Conservation (phyloP, 64 coral and sea anemone genomes). For the Hydrozoanthus tunicans region DNA sequence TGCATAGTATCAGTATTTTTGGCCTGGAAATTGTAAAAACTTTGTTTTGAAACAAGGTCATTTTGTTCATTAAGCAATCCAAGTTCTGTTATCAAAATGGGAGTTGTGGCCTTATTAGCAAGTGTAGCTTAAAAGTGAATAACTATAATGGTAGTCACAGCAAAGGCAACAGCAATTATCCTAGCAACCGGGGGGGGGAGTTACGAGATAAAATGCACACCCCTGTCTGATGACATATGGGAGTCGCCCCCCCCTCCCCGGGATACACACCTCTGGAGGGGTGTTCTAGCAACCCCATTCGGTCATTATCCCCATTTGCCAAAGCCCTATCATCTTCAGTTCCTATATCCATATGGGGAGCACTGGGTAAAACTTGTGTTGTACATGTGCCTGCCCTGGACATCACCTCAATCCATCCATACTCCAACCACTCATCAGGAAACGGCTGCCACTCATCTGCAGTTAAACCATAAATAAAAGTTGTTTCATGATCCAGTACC, state of each 20-base stretch:
- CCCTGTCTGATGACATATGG: neutral
- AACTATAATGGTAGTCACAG: too few species aligned
- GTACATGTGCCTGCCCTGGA: slow-evolving; percentile 3
- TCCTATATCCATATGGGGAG: neutral
- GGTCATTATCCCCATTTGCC: slow-evolving; percentile 55
- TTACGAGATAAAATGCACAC: too few species aligned
- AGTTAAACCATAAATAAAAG: neutral
- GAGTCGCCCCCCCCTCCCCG: neutral
- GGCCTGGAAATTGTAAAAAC: too few species aligned
- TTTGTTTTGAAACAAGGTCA: too few species aligned
- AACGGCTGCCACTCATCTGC: slow-evolving; percentile 74
- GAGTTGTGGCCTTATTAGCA: too few species aligned
- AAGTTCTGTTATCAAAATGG: too few species aligned
- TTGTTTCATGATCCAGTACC: too few species aligned
- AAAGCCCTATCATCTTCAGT: neutral
- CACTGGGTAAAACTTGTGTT: neutral
- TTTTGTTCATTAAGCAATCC: too few species aligned
- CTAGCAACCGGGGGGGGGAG: too few species aligned
- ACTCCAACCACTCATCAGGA: slow-evolving; percentile 79
- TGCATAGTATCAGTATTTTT: too few species aligned
- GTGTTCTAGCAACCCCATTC: slow-evolving; percentile 80
- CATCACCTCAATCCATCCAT: slow-evolving; percentile 69
- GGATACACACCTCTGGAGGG: slow-evolving; percentile 56
- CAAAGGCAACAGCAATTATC: too few species aligned
- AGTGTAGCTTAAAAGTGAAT: too few species aligned